Base-by-base conservation (phyloP, 2,888 invertebrate genomes). In the Xanthorhoe designata region DNA sequence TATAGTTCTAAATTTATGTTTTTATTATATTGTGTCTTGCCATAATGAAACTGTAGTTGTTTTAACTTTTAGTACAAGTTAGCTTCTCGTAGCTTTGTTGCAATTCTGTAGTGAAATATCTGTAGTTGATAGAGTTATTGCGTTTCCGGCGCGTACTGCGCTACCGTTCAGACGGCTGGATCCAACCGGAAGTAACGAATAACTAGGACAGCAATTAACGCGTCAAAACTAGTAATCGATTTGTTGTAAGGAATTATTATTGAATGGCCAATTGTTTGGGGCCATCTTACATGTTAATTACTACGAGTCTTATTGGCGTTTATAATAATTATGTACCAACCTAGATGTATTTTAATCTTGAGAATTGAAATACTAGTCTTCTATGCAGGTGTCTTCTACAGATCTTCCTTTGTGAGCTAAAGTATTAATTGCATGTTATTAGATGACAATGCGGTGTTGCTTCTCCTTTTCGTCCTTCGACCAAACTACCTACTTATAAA, bases 11-110 rank as follows among this genome's bases (percentile, higher is more conserved):
- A 24, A 42, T 42, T 2, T 42, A n/a, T n/a, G n/a, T 38, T 47
- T 29, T 63, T 73, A 13, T 61, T 56, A 66, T 68, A 57, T 66
- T 69, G 64, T 74, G 75, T 82, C 83, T 84, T 82, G 83, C 83
- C 83, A 81, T 82, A 78, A 76, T 67, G 70, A 73, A 72, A 71
- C 70, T 75, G 70, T 75, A 76, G 75, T 74, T 71, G 70, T 59
- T 60, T 75, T 75, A 77, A 68, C 68, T 70, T 72, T 78, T 80
- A 79, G 78, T 82, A 80, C 75, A 79, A 79, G 67, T 69, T 71
- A 68, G 62, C 67, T 66, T 35, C 52, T 54, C 42, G 38, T 52
- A 58, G 50, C 55, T 61, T 54, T 64, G 59, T 58, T 64, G 59
- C 61, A 50, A 18, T 53, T 61, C 32, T n/a, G 42, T 55, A 67